Percentiles rank a stretch among this genome's conserved stretches.
Conservation (phyloP, 2,888 invertebrate species). For the Leucophora obtusa region DNA sequence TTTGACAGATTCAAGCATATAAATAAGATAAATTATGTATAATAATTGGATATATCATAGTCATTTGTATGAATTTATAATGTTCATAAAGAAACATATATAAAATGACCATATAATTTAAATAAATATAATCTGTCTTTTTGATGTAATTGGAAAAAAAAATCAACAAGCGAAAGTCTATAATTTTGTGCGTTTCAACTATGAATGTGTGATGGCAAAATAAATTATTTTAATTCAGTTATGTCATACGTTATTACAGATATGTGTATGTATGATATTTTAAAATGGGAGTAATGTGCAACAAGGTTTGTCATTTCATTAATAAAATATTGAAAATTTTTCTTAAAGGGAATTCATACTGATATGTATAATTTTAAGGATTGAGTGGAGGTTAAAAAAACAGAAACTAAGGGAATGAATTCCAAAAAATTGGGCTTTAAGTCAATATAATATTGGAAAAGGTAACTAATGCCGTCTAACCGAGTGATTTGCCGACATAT, state of each 20-base stretch:
- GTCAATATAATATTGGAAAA: too few species aligned
- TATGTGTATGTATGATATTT: too few species aligned
- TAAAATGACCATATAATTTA: constrained; percentile 9
- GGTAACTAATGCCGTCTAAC: too few species aligned
- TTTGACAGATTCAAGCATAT: constrained; percentile 16
- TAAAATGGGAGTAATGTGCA: background rate
- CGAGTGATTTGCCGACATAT: too few species aligned
- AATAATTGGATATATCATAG: constrained; percentile 23
- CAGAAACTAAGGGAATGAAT: too few species aligned
- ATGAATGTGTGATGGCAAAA: constrained; percentile 20
- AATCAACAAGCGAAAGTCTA: background rate
- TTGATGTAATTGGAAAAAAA: constrained; percentile 14
- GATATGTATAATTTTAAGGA: too few species aligned
- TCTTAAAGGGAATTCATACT: too few species aligned
- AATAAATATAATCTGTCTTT: background rate
- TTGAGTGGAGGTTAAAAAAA: too few species aligned
- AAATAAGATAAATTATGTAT: constrained; percentile 30
- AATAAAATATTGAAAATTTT: background rate
- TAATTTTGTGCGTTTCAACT: constrained; percentile 24
- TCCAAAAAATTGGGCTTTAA: too few species aligned
- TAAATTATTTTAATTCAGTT: background rate
- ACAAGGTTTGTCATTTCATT: background rate
- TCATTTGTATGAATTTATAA: constrained; percentile 1
- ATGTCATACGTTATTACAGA: background rate
- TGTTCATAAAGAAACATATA: background rate